Evolutionary conservation across 2,797 vertebrate species (phyloP), one percentile per base, ranked within the genome.

Genomic region (Lithobates pipiens): DNA sequence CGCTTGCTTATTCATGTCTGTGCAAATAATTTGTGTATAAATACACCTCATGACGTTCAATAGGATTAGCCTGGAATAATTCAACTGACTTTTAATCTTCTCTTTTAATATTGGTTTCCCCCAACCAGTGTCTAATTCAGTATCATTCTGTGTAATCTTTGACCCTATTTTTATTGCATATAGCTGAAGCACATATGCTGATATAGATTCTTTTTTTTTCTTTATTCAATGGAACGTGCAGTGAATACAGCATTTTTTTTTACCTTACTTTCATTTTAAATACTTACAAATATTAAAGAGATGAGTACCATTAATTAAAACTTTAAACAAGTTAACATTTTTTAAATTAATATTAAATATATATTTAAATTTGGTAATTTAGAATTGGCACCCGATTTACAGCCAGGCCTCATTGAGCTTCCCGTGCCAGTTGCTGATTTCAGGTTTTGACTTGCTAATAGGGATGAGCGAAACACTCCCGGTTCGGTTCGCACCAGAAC

Each of bases 41-140:
- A 93, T 93, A 92, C 87, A 90, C 87, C 91, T 91, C 89, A 79
- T 88, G 16, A 77, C 92, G 89, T 93, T 94, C 90, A 92, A 92
- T 83, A 91, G 92, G 94, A 95, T 95, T 95, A 94, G 84, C 88
- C 3, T 88, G 90, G 88, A 69, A 27, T 93, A 93, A 95, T 93
- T 95, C 91, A 92, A 92, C 92, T 86, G 91, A 88, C 90, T 86
- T 93, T 91, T 92, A 91, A 93, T 93, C 90, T 61, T 61, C 54
- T 91, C 80, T 91, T 92, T 91, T 92, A 94, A 93, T 94, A 94
- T 94, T 65, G 32, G 87, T 70, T 91, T 90, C 84, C 89, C 92
- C 90, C 90, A 87, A 77, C 88, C 84, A 89, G 25, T 90, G 50
- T 88, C 88, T 91, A 82, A n/a, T 80, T 69, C 78, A 23, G 83